Evolutionary conservation across 2,113 vertebrate genomes (phyloP), one percentile per base, ranked within the genome.

Genomic region (Oryzias woworae): DNA sequence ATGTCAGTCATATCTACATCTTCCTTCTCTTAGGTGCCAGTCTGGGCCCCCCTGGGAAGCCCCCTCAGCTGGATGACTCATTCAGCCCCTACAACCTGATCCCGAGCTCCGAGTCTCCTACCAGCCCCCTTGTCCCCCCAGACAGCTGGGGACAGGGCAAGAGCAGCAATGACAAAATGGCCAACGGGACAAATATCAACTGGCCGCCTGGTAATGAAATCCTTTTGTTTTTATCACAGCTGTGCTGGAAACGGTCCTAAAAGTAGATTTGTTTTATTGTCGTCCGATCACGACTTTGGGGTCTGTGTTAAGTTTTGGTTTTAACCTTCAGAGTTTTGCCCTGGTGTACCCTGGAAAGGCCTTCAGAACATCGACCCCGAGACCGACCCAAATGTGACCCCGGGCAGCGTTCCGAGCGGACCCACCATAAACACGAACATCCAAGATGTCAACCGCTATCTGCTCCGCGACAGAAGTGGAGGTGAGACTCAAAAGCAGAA

Each of bases 311-410:
- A 18, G 36, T 26, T 22, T 8, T 31, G 20, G 23, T 67, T 24
- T 31, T 46, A 4, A 15, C 64, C 69, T 65, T 17, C 83, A 98
- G 96, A 98, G 82, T 98, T 98, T 86, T 96, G 96, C 75, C 96
- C 96, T 49, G 96, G 96, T 74, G 96, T 98, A n/a, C 96, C 96
- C 4, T 98, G 96, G 96, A 98, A 98, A 88, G 96, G 96, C 86
- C 94, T 98, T 73, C 96, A 98, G 88, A 98, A 95, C 55, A 96
- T 96, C 28, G 95, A 98, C 71, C 96, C 96, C 1, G 96, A 97
- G 85, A 97, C 92, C 3, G 96, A 98, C 86, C 95, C 96, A 0
- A 96, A 97, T 31, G 87, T 95, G 87, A 98, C 96, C 69, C 96
- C 96, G 23, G 96, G 96, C 62, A 98, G 96, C 46, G 95, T 98